Conservation (phyloP, 2,888 invertebrate species). For the Oxyteleia sp. region DNA sequence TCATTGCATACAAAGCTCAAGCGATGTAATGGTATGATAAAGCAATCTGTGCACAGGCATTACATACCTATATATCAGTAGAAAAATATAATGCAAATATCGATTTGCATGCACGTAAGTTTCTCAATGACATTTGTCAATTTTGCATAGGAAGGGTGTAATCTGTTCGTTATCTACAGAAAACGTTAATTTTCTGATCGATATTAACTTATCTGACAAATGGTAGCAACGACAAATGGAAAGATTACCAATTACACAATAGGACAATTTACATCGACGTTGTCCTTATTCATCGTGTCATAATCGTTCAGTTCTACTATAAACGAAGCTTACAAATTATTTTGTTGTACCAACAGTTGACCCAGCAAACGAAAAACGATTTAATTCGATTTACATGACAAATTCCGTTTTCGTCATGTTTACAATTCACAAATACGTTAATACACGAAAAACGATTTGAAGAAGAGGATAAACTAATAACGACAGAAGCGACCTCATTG, state of each 20-base stretch:
- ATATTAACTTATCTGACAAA: slow-evolving; percentile 73
- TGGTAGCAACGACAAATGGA: slow-evolving; percentile 7
- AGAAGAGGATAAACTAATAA: too few relatives aligned
- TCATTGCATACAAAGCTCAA: neutral
- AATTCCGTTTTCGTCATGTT: too few relatives aligned
- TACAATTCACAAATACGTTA: too few relatives aligned
- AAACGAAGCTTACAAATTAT: too few relatives aligned
- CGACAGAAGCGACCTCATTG: too few relatives aligned
- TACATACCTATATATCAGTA: slow-evolving; percentile 14
- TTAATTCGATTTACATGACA: too few relatives aligned
- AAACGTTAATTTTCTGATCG: slow-evolving; percentile 78
- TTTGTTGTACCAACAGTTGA: too few relatives aligned
- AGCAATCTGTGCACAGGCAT: slow-evolving; percentile 19
- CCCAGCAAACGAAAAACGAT: too few relatives aligned
- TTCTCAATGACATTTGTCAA: slow-evolving; percentile 65
- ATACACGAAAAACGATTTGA: too few relatives aligned
- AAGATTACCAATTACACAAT: slow-evolving; percentile 2
- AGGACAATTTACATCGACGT: neutral
- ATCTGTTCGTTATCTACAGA: slow-evolving; percentile 52
- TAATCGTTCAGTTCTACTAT: too few relatives aligned
- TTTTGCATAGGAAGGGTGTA: slow-evolving; percentile 48
- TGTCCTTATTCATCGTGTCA: too few relatives aligned
- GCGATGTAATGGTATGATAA: slow-evolving; percentile 4
- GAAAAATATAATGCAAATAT: slow-evolving; percentile 57
- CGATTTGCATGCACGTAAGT: slow-evolving; percentile 51